Percentiles rank a stretch among this genome's conserved stretches.
phyloP scores from a whole-genome alignment of 2,113 vertebrate genomes.

The Prietella phreatophila region DNA sequence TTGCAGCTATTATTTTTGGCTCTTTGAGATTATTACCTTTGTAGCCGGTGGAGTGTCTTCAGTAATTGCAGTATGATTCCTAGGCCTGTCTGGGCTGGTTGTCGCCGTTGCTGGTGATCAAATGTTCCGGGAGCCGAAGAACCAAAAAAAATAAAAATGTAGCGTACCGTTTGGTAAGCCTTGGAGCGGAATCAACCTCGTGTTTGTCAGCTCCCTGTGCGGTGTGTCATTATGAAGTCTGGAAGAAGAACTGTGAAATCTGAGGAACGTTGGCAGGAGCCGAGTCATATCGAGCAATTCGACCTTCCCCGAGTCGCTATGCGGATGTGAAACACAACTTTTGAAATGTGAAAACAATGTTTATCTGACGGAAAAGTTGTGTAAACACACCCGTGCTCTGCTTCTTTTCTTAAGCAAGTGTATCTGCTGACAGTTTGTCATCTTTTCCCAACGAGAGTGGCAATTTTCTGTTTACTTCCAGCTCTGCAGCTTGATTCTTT shows the following conservation, averaged over 20 bases:
- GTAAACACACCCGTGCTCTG: neutral
- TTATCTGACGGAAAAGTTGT: neutral
- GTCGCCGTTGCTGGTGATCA: neutral
- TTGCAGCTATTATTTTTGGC: no score
- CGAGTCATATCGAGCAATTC: neutral
- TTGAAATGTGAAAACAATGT: neutral
- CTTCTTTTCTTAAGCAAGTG: neutral
- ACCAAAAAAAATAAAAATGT: neutral
- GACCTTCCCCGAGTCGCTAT: neutral
- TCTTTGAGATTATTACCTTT: neutral
- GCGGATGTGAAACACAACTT: neutral
- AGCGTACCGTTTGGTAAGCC: neutral
- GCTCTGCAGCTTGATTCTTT: neutral
- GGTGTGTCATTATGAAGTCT: neutral
- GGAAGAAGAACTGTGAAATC: neutral
- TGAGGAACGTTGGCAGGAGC: neutral
- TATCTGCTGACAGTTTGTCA: neutral
- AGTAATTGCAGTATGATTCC: neutral
- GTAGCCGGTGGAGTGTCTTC: neutral
- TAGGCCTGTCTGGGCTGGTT: constrained; percentile 7
- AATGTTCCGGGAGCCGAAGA: neutral
- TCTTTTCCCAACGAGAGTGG: neutral
- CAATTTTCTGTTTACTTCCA: neutral
- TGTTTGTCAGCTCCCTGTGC: neutral
- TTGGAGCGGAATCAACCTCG: neutral